Percentiles rank a stretch among this genome's conserved stretches.
Evolutionary conservation across 1,140 invertebrate species (phyloP).

Genomic region (Bombus confusus): DNA sequence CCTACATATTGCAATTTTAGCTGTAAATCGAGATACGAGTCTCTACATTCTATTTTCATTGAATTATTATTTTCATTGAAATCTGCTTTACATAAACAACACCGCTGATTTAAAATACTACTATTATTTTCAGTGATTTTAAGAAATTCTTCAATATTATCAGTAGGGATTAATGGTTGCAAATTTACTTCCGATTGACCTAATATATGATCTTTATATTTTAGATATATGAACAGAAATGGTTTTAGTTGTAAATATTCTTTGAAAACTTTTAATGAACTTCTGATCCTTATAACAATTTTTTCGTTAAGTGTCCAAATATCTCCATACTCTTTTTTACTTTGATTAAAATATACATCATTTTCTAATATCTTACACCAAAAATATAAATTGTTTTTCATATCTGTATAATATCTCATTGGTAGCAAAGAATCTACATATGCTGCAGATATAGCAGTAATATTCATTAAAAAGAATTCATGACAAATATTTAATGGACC

Average conservation of each 20-base stretch:
- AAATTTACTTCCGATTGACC: conserved; percentile 75
- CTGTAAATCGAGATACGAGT: conserved; percentile 68
- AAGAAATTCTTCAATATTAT: conserved; percentile 68
- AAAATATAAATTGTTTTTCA: conserved; percentile 64
- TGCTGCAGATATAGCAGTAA: conserved; percentile 67
- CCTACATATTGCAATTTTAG: conserved; percentile 69
- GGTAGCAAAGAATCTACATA: conserved; percentile 71
- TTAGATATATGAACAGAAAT: conserved; percentile 73
- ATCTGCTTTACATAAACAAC: conserved; percentile 68
- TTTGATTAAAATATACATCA: conserved; percentile 72
- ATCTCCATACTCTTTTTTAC: conserved; percentile 65
- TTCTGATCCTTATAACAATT: conserved; percentile 76
- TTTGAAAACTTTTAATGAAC: conserved; percentile 71
- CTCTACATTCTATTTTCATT: conserved; percentile 57
- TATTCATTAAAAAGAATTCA: conserved; percentile 75
- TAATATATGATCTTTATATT: conserved; percentile 67
- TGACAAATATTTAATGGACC: conserved; percentile 71
- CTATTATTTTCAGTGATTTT: conserved; percentile 61
- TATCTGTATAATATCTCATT: conserved; percentile 53
- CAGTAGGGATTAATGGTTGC: conserved; percentile 67
- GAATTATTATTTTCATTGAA: conserved; percentile 36
- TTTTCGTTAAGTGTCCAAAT: conserved; percentile 74
- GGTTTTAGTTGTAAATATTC: conserved; percentile 75
- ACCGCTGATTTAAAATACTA: conserved; percentile 71
- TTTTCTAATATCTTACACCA: conserved; percentile 76